Evolutionary conservation across 2,113 vertebrate genomes (phyloP), one percentile per base, ranked within the genome.

Genomic region (Xenopus laevis): DNA sequence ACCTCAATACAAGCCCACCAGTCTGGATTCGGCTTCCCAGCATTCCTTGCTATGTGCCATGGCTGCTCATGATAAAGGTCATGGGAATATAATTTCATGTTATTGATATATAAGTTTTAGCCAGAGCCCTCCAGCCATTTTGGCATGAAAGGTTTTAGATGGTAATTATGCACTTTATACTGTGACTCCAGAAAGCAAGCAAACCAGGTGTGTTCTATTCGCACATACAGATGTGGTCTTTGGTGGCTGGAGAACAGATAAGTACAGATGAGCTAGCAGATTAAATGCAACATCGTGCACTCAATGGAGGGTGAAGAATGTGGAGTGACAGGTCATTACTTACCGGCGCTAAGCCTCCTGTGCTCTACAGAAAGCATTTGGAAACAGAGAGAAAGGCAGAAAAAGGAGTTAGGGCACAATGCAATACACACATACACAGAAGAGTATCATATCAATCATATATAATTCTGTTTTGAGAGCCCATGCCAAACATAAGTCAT

Each of bases 341-440:
- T 76, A 76, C 73, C 73, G 10, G 66, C 66, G 33, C 73, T 76
- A 44, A 76, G 73, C 66, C 73, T 69, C 73, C 73, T 76, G 65
- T 76, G 65, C 73, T 76, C 73, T 76, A 55, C 65, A 76, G 65
- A 69, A 68, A 69, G 73, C 66, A 69, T 59, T n/a, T 44, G 65
- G 62, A 65, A 50, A 50, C 65, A 67, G 55, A 47, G 53, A 68
- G 64, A 74, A 63, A 18, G 63, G 66, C 53, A 69, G 33, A 75
- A 62, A 52, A 46, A 75, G 58, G 20, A n/a, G 45, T 68, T 74
- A 75, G 45, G 30, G 9, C 13, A 63, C 18, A 16, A 59, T 59
- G 45, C 20, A 21, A 9, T 30, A 55, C 30, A 45, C 20, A 69
- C 23, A 27, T 27, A 27, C 13, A 15, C 9, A n/a, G 30, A 62